Conservation (phyloP, 2,113 vertebrate genomes). For the Pelodiscus sinensis region DNA sequence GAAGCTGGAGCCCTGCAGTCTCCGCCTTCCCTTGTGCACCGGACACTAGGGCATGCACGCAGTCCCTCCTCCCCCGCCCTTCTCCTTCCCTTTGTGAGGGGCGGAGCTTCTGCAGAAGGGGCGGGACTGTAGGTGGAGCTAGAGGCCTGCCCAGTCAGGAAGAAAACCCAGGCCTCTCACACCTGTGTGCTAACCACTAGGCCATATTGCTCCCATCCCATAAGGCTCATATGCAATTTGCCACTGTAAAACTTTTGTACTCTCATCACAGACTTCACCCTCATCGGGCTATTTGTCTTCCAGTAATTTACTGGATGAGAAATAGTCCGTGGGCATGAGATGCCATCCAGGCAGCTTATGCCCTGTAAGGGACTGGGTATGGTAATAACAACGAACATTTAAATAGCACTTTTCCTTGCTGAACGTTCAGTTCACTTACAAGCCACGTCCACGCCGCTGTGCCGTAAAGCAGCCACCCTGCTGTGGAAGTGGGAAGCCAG, state of each 20-base stretch:
- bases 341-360: conserved; percentile 26
- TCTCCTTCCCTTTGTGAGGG: too few relatives aligned
- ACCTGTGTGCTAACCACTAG: not conserved
- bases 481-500: too few relatives aligned
- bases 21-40: too few relatives aligned
- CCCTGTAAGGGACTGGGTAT: not conserved
- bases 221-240: not conserved
- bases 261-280: not conserved
- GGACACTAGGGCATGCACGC: too few relatives aligned
- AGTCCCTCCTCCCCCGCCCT: too few relatives aligned
- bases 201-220: not conserved
- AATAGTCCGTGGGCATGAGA: conserved; percentile 50
- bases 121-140: too few relatives aligned
- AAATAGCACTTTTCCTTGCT: not conserved
- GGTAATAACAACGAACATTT: not conserved
- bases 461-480: too few relatives aligned
- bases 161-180: not conserved
- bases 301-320: conserved; percentile 27
- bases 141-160: not conserved
- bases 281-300: conserved; percentile 1
- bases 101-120: too few relatives aligned
- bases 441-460: too few relatives aligned
- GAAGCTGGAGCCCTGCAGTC: too few relatives aligned
- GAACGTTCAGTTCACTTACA: not conserved
- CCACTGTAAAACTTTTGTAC: not conserved